Evolutionary conservation across 2,888 invertebrate species (phyloP), one percentile per base, ranked within the genome.

Genomic region (Eilema sororculum): DNA sequence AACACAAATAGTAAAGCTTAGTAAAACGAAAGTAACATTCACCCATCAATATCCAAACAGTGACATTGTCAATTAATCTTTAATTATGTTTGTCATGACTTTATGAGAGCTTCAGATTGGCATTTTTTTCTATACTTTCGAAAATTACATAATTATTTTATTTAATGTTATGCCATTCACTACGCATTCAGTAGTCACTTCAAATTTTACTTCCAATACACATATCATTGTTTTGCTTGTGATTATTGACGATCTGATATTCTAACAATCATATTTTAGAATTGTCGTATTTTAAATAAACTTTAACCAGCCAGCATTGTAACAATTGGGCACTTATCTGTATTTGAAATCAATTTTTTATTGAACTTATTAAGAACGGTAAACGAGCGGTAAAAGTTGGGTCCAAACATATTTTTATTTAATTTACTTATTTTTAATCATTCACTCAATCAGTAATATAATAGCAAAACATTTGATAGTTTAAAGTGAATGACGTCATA

Each of bases 21-120:
- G 20, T 30, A 33, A 60, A 30, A 60, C 30, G 60, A 60, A 60
- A 60, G 60, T 60, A 30, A 41, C 37, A 41, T 41, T 41, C 24
- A 41, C 37, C 22, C 13, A 41, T 62, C 41, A 41, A 37, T 30
- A 33, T 60, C 20, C n/a, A 16, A 30, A 30, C 20, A 16, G 28
- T 30, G 20, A n/a, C 60, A 30, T 3, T 60, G 60, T 60, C 60
- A 30, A 60, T 60, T 60, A 60, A 60, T 60, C 60, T 60, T 60
- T 30, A n/a, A 60, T 60, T 28, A 33, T 28, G 30, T 60, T n/a
- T 30, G n/a, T 60, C 60, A 60, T 10, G n/a, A n/a, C n/a, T n/a
- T n/a, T n/a, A n/a, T n/a, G 30, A 60, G 3, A 60, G n/a, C 25
- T 58, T 58, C 24, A 24, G 58, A 60, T 60, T 60, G 28, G 33